Conservation (phyloP, 2,113 vertebrate genomes). For the Fregata magnificens region DNA sequence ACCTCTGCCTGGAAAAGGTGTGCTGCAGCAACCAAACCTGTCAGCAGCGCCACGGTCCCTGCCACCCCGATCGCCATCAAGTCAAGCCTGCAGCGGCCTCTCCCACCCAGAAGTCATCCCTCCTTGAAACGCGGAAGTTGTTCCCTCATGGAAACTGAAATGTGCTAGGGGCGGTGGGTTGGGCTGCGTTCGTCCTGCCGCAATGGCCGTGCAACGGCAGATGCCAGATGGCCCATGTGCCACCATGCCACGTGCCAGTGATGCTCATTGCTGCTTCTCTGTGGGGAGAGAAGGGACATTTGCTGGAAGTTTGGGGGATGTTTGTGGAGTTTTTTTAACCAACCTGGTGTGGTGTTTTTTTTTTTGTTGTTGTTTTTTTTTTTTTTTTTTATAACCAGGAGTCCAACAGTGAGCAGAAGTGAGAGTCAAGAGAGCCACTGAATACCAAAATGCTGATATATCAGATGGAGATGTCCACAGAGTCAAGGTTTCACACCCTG, state of each 20-base stretch:
- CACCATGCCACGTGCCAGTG: not conserved
- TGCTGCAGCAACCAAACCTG: not conserved
- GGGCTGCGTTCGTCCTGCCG: too few relatives aligned
- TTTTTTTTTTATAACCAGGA: not conserved
- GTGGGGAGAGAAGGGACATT: not conserved
- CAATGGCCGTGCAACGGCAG: rapidly evolving
- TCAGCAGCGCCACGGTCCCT: not conserved
- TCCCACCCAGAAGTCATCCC: not conserved
- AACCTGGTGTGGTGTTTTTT: not conserved
- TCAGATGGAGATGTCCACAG: not conserved
- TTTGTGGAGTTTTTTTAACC: not conserved
- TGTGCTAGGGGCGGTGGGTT: not conserved
- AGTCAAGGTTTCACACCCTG: not conserved
- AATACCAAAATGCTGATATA: not conserved
- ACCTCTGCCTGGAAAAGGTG: not conserved
- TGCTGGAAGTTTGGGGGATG: not conserved
- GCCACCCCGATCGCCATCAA: not conserved
- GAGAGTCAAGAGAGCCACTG: not conserved
- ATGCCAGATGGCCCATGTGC: not conserved
- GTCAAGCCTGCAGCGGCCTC: not conserved
- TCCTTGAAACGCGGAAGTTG: not conserved
- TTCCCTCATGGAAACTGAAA: not conserved
- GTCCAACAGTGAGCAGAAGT: not conserved
- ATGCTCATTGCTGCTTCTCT: not conserved
- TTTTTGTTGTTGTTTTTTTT: too few relatives aligned